A percentile compares a stretch with the other conserved stretches of the same genome.
phyloP scores from a whole-genome alignment of 2,797 vertebrate genomes.

The Hyperoplus lanceolatus region DNA sequence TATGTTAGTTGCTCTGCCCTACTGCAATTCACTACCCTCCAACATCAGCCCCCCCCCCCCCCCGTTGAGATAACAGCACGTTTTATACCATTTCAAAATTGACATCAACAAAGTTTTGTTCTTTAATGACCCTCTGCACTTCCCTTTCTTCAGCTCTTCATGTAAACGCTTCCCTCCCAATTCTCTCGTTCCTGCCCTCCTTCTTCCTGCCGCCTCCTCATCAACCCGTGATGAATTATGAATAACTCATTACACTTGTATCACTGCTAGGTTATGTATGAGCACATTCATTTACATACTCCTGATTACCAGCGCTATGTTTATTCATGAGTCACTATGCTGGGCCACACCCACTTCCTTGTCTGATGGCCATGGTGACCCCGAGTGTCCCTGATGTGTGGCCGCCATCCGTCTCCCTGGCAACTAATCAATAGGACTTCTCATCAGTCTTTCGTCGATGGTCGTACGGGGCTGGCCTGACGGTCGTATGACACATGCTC shows the following conservation, averaged over 20 bases:
- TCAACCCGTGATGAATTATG: slow-evolving; percentile 80
- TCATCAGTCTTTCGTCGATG: slow-evolving; percentile 90
- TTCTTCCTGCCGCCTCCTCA: slow-evolving; percentile 51
- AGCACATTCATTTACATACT: slow-evolving; percentile 82
- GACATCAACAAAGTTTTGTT: slow-evolving; percentile 59
- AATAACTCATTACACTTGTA: slow-evolving; percentile 84
- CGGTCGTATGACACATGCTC: slow-evolving; percentile 50
- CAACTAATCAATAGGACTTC: slow-evolving; percentile 97
- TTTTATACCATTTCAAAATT: not conserved
- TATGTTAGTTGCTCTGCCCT: not conserved
- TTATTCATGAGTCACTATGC: slow-evolving; percentile 77
- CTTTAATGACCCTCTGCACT: slow-evolving; percentile 52
- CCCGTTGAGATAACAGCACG: not conserved
- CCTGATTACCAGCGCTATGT: slow-evolving; percentile 79
- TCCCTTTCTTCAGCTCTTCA: slow-evolving; percentile 59
- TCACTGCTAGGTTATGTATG: slow-evolving; percentile 80
- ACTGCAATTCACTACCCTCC: not conserved
- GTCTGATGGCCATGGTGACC: slow-evolving; percentile 90
- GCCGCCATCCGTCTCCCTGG: slow-evolving; percentile 94
- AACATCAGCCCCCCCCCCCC: not conserved
- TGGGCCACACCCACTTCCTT: slow-evolving; percentile 74
- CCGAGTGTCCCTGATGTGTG: slow-evolving; percentile 92
- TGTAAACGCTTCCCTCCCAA: slow-evolving; percentile 34
- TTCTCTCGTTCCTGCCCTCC: slow-evolving; percentile 26
- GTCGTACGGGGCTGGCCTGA: slow-evolving; percentile 59